Base-by-base conservation (phyloP, 2,113 vertebrate genomes). In the Amazona guildingii region DNA sequence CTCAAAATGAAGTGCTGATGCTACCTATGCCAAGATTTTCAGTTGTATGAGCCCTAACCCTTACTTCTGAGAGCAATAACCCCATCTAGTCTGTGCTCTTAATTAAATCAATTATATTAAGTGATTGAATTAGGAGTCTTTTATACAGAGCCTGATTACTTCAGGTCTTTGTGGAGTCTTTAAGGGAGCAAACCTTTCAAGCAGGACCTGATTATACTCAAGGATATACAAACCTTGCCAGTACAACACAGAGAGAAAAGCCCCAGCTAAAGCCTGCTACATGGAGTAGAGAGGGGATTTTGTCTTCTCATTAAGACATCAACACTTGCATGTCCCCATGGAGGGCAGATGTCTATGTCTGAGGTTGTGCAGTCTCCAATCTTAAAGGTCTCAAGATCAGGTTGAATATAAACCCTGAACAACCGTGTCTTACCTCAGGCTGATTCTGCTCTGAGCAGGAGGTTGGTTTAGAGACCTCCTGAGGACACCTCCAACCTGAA, bases 41-140 rank as follows among this genome's bases (percentile, higher is more conserved):
- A 16, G 0, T 28, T 41, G 12, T 43, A 10, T 35, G 52, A 93
- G 52, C 43, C 57, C 39, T 21, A 48, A 72, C 33, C 75, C 44
- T 2, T 11, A 11, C 25, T 78, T 86, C n/a, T 63, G 66, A 83
- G 85, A 91, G 25, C 84, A 83, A 61, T 74, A 94, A 92, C 79
- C 85, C 79, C 67, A 86, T 49, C 62, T 49, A 59, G 2, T 39
- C 75, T 55, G 4, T 80, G 67, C 33, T 86, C 79, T 95, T 90
- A 87, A 94, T 93, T 79, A 90, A 83, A 88, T 83, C 75, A 94
- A 11, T 90, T 93, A 90, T 37, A 51, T 69, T 73, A 85, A 57
- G 72, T 93, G 90, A 90, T 90, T 86, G 11, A 93, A 92, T 92
- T 93, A 88, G 86, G 59, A 83, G 52, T 15, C 52, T 31, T 85